phyloP scores from a whole-genome alignment of 2,888 invertebrate genomes.

The Cephus pulcher region DNA sequence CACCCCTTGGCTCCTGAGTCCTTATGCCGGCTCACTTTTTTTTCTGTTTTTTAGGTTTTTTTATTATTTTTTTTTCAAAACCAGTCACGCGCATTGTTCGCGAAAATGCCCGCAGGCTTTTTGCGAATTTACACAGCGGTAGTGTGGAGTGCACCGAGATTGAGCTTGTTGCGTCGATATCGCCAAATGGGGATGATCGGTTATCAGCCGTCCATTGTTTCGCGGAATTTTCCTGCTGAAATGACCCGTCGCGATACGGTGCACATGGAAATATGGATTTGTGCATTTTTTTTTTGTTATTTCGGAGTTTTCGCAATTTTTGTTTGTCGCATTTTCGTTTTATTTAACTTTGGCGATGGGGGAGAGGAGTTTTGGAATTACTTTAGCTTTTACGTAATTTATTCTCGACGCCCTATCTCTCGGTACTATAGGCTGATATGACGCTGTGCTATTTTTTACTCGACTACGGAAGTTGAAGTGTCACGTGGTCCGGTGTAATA shows the following conservation, averaged over 20 bases:
- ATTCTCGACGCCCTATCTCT: background rate
- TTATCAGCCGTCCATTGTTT: background rate
- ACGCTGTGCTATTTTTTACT: background rate
- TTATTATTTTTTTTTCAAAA: slow-evolving; percentile 11
- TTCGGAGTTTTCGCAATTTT: background rate
- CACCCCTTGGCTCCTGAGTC: background rate
- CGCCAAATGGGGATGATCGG: background rate
- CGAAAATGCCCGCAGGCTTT: background rate
- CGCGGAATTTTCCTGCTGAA: background rate
- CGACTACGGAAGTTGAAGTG: too few species aligned
- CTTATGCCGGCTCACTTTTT: slow-evolving; percentile 6
- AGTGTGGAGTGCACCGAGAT: background rate
- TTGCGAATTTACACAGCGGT: background rate
- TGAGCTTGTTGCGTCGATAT: background rate
- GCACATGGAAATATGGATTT: background rate
- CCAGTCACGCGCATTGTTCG: background rate
- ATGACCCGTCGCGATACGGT: background rate
- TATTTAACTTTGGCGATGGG: background rate
- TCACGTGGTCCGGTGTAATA: too few species aligned
- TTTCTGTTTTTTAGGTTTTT: slow-evolving; percentile 13
- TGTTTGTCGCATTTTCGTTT: background rate
- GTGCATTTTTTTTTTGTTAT: background rate
- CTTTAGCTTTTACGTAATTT: background rate
- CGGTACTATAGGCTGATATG: background rate
- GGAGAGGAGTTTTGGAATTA: background rate